These are phyloP conservation scores for Theocolax elegans DNA, from an alignment of 1,140 invertebrate species.

Conservation along the genomic window DNA sequence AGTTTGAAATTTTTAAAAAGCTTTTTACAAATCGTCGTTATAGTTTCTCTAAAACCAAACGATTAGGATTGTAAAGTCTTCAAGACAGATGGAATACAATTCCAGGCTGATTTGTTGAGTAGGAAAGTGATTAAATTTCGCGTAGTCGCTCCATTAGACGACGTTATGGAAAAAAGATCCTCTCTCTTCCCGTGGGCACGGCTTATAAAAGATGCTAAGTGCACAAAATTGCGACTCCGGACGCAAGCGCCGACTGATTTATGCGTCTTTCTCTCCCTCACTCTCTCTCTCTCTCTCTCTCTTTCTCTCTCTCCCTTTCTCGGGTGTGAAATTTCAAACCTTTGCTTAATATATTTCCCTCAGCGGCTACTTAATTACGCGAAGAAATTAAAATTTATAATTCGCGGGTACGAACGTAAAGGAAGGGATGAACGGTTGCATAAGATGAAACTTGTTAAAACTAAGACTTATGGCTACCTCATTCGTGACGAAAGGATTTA, in stretches of 20 bases:
- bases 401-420: slow-evolving; percentile 1
- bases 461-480: no score
- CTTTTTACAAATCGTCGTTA: no score
- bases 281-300: background rate
- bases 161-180: background rate
- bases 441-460: background rate
- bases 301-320: background rate
- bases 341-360: slow-evolving; percentile 15
- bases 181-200: background rate
- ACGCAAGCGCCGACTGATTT: background rate
- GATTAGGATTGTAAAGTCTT: no score
- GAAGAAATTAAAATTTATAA: slow-evolving; percentile 32
- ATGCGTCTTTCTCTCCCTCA: background rate
- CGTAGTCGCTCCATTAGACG: background rate
- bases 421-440: background rate
- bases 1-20: no score
- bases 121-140: background rate
- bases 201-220: slow-evolving; percentile 21
- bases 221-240: slow-evolving; percentile 14
- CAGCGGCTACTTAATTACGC: slow-evolving; percentile 21
- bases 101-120: background rate
- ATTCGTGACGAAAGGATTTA: no score
- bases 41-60: no score
- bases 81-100: no score
- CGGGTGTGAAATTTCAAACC: slow-evolving; percentile 23